Evolutionary conservation across 1,140 invertebrate genomes (phyloP).

Genomic region (Penaeus chinensis): DNA sequence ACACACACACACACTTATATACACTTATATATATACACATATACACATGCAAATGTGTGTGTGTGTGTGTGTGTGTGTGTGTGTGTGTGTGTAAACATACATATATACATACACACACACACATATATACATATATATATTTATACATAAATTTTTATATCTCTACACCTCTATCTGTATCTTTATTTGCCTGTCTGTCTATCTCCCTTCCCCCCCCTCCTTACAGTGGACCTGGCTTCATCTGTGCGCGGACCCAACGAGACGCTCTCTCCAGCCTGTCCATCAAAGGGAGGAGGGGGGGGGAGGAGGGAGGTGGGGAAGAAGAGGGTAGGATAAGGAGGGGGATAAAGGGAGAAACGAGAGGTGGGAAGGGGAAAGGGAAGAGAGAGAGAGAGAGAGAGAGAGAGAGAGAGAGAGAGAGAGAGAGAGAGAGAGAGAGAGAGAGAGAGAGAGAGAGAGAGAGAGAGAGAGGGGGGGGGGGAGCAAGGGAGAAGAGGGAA

Average conservation of each 20-base stretch:
- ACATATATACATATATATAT: too few species aligned
- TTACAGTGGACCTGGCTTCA: slow-evolving; percentile 33
- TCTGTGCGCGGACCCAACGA: slow-evolving; percentile 25
- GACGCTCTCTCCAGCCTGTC: not conserved
- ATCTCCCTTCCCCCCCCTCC: not conserved
- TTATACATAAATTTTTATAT: too few species aligned
- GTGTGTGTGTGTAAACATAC: too few species aligned
- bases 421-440: not conserved
- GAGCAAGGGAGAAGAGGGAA: not conserved
- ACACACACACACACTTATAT: too few species aligned
- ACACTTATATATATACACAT: too few species aligned
- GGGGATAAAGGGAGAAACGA: not conserved
- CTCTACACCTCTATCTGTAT: too few species aligned
- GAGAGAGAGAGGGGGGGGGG: not conserved
- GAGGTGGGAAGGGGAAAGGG: not conserved
- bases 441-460: not conserved
- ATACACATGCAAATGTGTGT: too few species aligned
- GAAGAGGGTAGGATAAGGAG: too few species aligned
- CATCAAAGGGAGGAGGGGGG: slow-evolving; percentile 28
- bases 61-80: too few species aligned
- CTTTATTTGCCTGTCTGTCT: too few species aligned
- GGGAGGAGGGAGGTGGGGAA: not conserved
- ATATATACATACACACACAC: too few species aligned
- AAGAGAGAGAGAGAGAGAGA: not conserved
- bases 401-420: not conserved